Evolutionary conservation across 1,140 invertebrate genomes (phyloP).

Genomic region (Trichogramma pretiosum): DNA sequence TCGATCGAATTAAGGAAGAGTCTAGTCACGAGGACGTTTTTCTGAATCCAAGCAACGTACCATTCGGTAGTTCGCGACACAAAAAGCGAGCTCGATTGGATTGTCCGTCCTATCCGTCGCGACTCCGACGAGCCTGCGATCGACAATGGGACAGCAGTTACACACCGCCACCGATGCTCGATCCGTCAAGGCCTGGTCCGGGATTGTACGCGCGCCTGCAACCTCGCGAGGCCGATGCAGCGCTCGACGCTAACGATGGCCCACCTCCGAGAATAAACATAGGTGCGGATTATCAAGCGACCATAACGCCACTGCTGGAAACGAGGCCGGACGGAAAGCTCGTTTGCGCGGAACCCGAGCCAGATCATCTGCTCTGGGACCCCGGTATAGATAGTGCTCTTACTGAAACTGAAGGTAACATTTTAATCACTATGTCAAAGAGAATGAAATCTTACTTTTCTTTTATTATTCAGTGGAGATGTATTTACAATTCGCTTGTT

Average conservation of each 20-base stretch:
- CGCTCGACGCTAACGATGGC: slow-evolving; percentile 42
- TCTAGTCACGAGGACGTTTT: slow-evolving; percentile 59
- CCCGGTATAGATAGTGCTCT: slow-evolving; percentile 64
- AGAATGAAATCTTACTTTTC: too few species aligned
- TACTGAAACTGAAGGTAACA: slow-evolving; percentile 66
- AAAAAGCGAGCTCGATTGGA: slow-evolving; percentile 58
- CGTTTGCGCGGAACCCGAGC: slow-evolving; percentile 31
- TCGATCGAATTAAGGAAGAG: slow-evolving; percentile 50
- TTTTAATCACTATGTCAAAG: too few species aligned
- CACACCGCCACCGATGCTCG: slow-evolving; percentile 86
- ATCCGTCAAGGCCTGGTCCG: slow-evolving; percentile 75
- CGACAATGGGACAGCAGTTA: slow-evolving; percentile 60
- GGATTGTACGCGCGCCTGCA: slow-evolving; percentile 66
- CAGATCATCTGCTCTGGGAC: slow-evolving; percentile 78
- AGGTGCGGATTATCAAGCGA: slow-evolving; percentile 80
- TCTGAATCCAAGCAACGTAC: slow-evolving; percentile 63
- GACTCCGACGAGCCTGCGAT: slow-evolving; percentile 48
- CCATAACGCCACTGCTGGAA: slow-evolving; percentile 56
- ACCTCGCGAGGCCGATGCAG: slow-evolving; percentile 38
- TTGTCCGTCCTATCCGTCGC: slow-evolving; percentile 50
- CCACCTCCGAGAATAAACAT: slow-evolving; percentile 72
- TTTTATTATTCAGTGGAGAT: slow-evolving; percentile 61
- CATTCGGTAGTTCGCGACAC: slow-evolving; percentile 53
- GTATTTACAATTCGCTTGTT: slow-evolving; percentile 89
- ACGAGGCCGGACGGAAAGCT: slow-evolving; percentile 34